These are phyloP conservation scores for Xiphophorus couchianus DNA, from an alignment of 2,113 vertebrate species.

Conservation along the genomic window DNA sequence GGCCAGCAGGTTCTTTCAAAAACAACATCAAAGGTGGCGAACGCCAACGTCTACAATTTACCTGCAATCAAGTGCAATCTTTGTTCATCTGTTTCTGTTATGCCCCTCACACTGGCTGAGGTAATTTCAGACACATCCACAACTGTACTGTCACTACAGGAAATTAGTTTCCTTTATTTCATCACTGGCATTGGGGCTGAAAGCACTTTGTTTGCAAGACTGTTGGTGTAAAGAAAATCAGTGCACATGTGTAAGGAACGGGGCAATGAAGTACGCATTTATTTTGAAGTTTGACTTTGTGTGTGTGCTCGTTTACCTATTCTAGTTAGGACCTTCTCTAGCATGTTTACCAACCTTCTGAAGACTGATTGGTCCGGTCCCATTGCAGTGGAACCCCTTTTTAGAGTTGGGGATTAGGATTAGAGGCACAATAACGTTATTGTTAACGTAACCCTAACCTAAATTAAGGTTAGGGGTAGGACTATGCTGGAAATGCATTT, in stretches of 20 bases:
- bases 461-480: no score
- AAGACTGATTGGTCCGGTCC: no score
- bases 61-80: constrained; percentile 75
- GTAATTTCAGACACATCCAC: constrained; percentile 50
- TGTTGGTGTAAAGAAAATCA: constrained; percentile 12
- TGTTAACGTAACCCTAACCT: no score
- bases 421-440: no score
- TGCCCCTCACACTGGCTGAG: constrained; percentile 44
- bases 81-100: constrained; percentile 48
- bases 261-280: constrained; percentile 34
- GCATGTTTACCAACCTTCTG: no score
- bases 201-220: constrained; percentile 26
- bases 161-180: constrained; percentile 61
- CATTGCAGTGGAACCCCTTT: no score
- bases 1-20: constrained; percentile 66
- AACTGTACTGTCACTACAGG: constrained; percentile 45
- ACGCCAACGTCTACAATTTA: constrained; percentile 65
- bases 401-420: no score
- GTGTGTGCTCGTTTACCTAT: not conserved
- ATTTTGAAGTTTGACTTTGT: constrained; percentile 24
- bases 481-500: no score
- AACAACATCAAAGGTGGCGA: constrained; percentile 52
- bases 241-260: constrained; percentile 10
- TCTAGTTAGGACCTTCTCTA: no score
- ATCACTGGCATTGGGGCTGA: constrained; percentile 34